phyloP scores from a whole-genome alignment of 2,888 invertebrate species.

The Acronicta leporina region DNA sequence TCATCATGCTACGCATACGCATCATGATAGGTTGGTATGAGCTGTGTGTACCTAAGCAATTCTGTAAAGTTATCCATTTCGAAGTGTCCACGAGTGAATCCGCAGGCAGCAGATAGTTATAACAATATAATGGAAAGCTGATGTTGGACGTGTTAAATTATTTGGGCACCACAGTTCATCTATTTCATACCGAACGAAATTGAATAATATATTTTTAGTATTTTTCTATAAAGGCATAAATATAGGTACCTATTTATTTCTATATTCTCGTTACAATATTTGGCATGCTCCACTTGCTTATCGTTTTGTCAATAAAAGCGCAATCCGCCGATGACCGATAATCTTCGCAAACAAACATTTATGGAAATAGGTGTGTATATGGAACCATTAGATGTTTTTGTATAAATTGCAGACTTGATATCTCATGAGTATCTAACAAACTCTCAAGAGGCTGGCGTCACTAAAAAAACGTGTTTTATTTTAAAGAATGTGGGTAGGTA shows the following conservation, averaged over 20 bases:
- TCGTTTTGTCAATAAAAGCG: constrained; percentile 21
- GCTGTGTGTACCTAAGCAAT: too few relatives aligned
- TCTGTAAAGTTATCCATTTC: too few relatives aligned
- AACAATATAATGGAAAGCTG: too few relatives aligned
- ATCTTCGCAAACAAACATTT: constrained; percentile 14
- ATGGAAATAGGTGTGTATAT: constrained; percentile 3
- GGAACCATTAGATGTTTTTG: constrained; percentile 9
- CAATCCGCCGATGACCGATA: constrained; percentile 22
- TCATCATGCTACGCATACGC: too few relatives aligned
- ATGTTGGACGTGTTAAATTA: too few relatives aligned
- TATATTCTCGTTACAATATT: constrained; percentile 14
- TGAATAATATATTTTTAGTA: too few relatives aligned
- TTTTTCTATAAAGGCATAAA: too few relatives aligned
- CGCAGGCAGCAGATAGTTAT: too few relatives aligned
- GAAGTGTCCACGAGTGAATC: too few relatives aligned
- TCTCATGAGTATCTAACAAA: background rate
- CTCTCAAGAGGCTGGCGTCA: constrained; percentile 1
- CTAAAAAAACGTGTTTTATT: constrained; percentile 15
- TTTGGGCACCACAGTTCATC: too few relatives aligned
- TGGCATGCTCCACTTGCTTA: constrained; percentile 24
- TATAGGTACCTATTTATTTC: background rate
- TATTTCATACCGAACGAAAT: too few relatives aligned
- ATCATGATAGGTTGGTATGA: too few relatives aligned
- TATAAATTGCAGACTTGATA: background rate
- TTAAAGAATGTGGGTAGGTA: constrained; percentile 16